Conservation (phyloP, 2,113 vertebrate species). For the Antechinus flavipes region DNA sequence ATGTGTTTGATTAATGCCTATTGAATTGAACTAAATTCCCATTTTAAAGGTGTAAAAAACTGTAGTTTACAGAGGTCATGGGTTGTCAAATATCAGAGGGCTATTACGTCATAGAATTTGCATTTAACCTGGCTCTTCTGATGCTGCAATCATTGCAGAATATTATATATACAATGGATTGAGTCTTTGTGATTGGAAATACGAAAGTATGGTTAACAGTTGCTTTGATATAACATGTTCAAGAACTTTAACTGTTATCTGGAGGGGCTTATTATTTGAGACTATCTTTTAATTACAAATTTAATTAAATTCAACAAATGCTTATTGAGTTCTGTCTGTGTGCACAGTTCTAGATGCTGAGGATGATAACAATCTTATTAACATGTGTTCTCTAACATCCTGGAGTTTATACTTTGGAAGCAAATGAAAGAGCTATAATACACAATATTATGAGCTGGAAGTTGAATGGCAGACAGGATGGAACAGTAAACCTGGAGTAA, state of each 20-base stretch:
- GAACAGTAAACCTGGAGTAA: not conserved
- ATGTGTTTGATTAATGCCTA: not conserved
- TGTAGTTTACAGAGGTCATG: not conserved
- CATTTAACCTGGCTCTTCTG: not conserved
- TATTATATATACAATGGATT: not conserved
- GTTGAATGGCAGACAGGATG: not conserved
- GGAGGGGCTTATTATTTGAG: not conserved
- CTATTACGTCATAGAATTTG: not conserved
- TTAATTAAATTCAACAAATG: not conserved
- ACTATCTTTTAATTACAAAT: not conserved
- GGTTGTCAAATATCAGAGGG: not conserved
- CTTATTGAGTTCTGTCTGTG: not conserved
- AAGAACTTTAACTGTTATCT: not conserved
- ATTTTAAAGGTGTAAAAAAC: not conserved
- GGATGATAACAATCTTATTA: not conserved
- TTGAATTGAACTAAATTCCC: not conserved
- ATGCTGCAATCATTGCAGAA: not conserved
- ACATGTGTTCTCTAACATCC: not conserved
- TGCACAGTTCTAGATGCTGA: not conserved
- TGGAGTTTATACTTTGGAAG: not conserved
- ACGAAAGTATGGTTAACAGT: not conserved
- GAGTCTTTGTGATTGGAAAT: not conserved
- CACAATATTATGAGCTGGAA: not conserved
- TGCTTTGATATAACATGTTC: not conserved
- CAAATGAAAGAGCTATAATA: not conserved